phyloP scores from a whole-genome alignment of 2,113 vertebrate species.

The Nothocercus julius region DNA sequence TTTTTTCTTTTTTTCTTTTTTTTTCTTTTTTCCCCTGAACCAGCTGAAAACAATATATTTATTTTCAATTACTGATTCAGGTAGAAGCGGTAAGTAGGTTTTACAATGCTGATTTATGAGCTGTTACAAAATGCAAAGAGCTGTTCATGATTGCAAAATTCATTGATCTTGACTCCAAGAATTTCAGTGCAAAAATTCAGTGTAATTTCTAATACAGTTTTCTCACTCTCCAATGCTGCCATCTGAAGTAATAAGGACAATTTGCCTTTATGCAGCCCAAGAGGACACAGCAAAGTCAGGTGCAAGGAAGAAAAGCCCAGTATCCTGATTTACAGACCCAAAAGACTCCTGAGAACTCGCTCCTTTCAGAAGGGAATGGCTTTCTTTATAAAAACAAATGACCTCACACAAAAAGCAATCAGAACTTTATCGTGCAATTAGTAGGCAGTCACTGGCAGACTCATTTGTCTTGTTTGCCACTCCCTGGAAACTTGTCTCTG shows the following conservation, averaged over 20 bases:
- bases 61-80: slow-evolving; percentile 19
- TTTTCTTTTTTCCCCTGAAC: no score
- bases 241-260: slow-evolving; percentile 7
- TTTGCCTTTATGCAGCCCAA: neutral
- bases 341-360: neutral
- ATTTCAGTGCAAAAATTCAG: neutral
- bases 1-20: no score
- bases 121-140: slow-evolving; percentile 25
- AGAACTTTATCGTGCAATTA: neutral
- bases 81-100: slow-evolving; percentile 4
- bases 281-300: neutral
- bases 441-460: neutral
- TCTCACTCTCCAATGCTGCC: neutral
- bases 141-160: slow-evolving; percentile 31
- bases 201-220: neutral
- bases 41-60: neutral
- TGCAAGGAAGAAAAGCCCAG: neutral
- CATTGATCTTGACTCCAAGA: slow-evolving; percentile 30
- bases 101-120: slow-evolving; percentile 23
- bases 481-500: neutral
- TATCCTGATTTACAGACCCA: neutral
- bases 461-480: neutral
- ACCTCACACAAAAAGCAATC: neutral
- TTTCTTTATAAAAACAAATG: neutral
- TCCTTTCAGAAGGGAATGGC: neutral